Base-by-base conservation (phyloP, 2,113 vertebrate genomes). In the Lichenostomus cassidix region DNA sequence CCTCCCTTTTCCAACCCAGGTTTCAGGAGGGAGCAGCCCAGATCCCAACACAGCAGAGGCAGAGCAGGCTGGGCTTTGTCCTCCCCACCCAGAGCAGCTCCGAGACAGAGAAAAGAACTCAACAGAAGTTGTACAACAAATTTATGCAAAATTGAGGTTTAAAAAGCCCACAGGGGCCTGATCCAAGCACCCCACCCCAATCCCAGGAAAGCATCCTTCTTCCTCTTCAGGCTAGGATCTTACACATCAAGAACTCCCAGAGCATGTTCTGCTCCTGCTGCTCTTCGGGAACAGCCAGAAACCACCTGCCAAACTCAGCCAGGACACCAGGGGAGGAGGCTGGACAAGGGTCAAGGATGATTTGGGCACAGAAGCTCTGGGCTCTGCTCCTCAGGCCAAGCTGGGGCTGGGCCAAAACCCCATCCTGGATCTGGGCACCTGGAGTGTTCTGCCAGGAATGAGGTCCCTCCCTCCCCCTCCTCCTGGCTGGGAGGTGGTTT, bases 341-440 rank as follows among this genome's bases (percentile, higher is more conserved):
- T 10, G 46, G 56, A 14, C 0, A 0, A 60, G 19, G 12, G n/a
- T 12, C 1, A 2, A 12, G 62, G 44, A 42, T 56, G 70, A 62
- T 60, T 42, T 70, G 55, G 62, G 83, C 76, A 85, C 23, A 82
- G 83, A 59, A 73, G 13, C 27, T n/a, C 68, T 64, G 75, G 22
- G 67, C 71, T 93, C 70, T 69, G 71, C 52, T 70, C 55, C 46
- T 73, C 28, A 46, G 41, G 59, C n/a, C 0, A 6, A 55, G 47
- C 47, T 55, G 58, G 18, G 59, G 58, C 68, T 73, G 81, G 14
- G 28, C n/a, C 60, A 49, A 41, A 71, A 10, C 35, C 27, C 21
- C 15, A 31, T 33, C 15, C 27, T 22, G 41, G 35, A 22, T 41
- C 15, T 12, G 42, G 39, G 35, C 23, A 28, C 13, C 9, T 12